These are phyloP conservation scores for Eustalomyia histrio DNA, from an alignment of 2,888 invertebrate genomes.

Conservation along the genomic window DNA sequence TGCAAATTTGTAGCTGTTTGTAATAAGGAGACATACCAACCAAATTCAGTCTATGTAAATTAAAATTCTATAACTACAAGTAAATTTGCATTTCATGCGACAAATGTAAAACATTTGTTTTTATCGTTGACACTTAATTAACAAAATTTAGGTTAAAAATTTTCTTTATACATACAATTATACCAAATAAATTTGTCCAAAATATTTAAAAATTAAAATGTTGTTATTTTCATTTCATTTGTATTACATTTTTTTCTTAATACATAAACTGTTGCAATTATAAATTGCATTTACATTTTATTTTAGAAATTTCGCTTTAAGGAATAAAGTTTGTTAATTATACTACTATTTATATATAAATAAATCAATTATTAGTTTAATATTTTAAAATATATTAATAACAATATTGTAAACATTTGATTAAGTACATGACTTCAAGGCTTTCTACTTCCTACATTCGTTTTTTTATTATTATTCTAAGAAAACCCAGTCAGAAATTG, in stretches of 20 bases:
- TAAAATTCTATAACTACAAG: constrained; percentile 63
- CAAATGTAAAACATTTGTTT: constrained; percentile 77
- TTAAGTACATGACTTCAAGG: constrained; percentile 55
- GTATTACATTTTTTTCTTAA: too few relatives aligned
- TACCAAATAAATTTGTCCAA: constrained; percentile 35
- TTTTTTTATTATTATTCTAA: too few relatives aligned
- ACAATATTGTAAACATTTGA: constrained; percentile 55
- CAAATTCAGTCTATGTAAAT: constrained; percentile 60
- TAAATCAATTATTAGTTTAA: constrained; percentile 9
- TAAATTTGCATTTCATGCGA: constrained; percentile 64
- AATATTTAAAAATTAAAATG: constrained; percentile 18
- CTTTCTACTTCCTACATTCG: constrained; percentile 59
- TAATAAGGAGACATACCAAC: not conserved
- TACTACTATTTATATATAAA: not conserved
- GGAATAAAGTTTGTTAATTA: not conserved
- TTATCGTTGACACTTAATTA: constrained; percentile 78
- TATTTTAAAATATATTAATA: constrained; percentile 31
- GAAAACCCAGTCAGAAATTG: too few relatives aligned
- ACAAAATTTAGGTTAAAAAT: constrained; percentile 76
- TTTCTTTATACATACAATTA: constrained; percentile 49
- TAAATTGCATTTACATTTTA: constrained; percentile 3
- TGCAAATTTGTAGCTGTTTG: not conserved
- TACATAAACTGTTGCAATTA: not conserved
- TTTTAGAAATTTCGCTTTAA: not conserved
- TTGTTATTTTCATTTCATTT: constrained; percentile 14